A percentile compares a stretch with the other conserved stretches of the same genome.
Evolutionary conservation across 2,113 vertebrate genomes (phyloP).

Genomic region (Monopterus albus): DNA sequence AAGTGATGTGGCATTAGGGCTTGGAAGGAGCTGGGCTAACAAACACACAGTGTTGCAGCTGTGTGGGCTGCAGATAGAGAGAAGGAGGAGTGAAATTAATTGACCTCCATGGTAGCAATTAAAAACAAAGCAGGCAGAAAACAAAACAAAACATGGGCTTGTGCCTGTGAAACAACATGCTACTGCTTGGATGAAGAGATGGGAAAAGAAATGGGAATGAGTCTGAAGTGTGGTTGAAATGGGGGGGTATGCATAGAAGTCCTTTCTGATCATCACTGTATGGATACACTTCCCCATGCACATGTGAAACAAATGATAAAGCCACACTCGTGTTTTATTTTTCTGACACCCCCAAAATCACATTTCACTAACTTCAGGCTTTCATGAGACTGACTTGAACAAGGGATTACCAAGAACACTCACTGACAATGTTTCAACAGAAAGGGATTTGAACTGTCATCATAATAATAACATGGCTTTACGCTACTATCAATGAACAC

Average conservation of each 20-base stretch:
- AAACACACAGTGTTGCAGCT: slow-evolving; percentile 76
- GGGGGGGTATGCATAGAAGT: slow-evolving; percentile 5
- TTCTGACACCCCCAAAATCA: slow-evolving; percentile 5
- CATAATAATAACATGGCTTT: not conserved
- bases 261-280: slow-evolving; percentile 14
- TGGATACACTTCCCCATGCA: not conserved
- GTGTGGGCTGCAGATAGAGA: slow-evolving; percentile 80
- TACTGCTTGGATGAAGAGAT: slow-evolving; percentile 69
- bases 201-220: slow-evolving; percentile 56
- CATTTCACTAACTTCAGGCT: slow-evolving; percentile 28
- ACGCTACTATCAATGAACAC: slow-evolving; percentile 31
- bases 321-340: not conserved
- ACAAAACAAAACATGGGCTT: slow-evolving; percentile 79
- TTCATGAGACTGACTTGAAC: slow-evolving; percentile 2
- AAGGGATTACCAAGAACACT: slow-evolving; percentile 18
- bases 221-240: slow-evolving; percentile 54
- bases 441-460: slow-evolving; percentile 8
- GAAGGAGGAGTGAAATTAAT: slow-evolving; percentile 80
- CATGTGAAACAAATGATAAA: not conserved
- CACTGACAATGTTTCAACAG: not conserved
- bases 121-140: slow-evolving; percentile 79
- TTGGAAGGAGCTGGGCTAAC: slow-evolving; percentile 78
- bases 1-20: slow-evolving; percentile 84
- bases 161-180: slow-evolving; percentile 74
- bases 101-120: slow-evolving; percentile 83